Percentiles rank a stretch among this genome's conserved stretches.
Conservation (phyloP, 2,797 vertebrate genomes). For the Malacoctenus gilli region DNA sequence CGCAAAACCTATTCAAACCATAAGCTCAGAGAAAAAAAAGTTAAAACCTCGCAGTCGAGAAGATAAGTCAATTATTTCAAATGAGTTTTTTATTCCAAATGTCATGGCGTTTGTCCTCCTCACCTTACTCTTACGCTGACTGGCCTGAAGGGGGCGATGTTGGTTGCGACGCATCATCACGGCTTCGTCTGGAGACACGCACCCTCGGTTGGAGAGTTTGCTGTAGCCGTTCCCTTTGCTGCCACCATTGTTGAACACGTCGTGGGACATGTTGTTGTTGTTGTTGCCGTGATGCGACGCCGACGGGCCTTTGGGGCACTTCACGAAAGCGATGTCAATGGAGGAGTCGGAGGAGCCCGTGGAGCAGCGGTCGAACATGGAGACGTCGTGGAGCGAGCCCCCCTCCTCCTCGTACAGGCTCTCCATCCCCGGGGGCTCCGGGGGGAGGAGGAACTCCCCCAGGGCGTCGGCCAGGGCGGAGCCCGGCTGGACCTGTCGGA, state of each 20-base stretch:
- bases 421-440: constrained; percentile 79
- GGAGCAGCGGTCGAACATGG: constrained; percentile 89
- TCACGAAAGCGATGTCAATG: constrained; percentile 93
- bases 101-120: too few relatives aligned
- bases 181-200: constrained; percentile 78
- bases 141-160: constrained; percentile 88
- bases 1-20: too few relatives aligned
- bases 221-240: constrained; percentile 70
- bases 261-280: constrained; percentile 52
- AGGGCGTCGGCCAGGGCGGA: constrained; percentile 81
- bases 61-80: too few relatives aligned
- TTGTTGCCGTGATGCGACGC: constrained; percentile 56
- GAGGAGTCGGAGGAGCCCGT: constrained; percentile 93
- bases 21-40: too few relatives aligned
- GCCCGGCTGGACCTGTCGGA: constrained; percentile 65
- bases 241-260: constrained; percentile 76
- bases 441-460: constrained; percentile 82
- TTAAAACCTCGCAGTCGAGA: too few relatives aligned
- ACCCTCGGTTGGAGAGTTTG: constrained; percentile 74
- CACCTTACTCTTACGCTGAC: constrained; percentile 91
- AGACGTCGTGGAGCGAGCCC: constrained; percentile 80
- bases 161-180: constrained; percentile 83
- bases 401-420: constrained; percentile 87
- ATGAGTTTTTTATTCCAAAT: too few relatives aligned
- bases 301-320: constrained; percentile 84